Evolutionary conservation across 1,140 invertebrate genomes (phyloP).

Genomic region (Drosophila quadrilineata): DNA sequence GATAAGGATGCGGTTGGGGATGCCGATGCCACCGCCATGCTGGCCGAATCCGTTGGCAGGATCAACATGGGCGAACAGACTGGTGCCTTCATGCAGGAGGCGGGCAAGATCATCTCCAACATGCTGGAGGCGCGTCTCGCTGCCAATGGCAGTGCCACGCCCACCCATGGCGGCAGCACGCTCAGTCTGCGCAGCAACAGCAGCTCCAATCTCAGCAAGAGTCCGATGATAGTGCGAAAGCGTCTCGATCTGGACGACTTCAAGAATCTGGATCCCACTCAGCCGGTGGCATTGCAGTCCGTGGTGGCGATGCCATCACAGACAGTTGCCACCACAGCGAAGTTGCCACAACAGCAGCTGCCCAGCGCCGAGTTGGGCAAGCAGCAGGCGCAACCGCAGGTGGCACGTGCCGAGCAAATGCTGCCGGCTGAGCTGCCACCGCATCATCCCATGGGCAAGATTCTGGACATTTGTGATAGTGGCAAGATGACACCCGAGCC

Average conservation of each 20-base stretch:
- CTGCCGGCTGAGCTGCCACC: conserved; percentile 52
- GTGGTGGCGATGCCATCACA: conserved; percentile 50
- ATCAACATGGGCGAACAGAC: conserved; percentile 77
- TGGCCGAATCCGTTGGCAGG: conserved; percentile 63
- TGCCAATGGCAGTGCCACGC: conserved; percentile 21
- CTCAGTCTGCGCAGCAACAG: conserved; percentile 68
- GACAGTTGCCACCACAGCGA: not conserved
- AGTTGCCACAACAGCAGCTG: not conserved
- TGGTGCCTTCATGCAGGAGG: conserved; percentile 75
- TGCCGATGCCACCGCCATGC: conserved; percentile 59
- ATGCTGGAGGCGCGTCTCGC: conserved; percentile 73
- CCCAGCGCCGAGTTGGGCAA: conserved; percentile 4
- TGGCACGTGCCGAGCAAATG: conserved; percentile 33
- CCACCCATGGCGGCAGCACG: conserved; percentile 55
- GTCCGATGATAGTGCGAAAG: conserved; percentile 73
- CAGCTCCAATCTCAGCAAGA: conserved; percentile 66
- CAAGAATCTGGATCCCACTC: conserved; percentile 66
- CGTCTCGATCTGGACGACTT: conserved; percentile 69
- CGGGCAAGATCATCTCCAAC: conserved; percentile 75
- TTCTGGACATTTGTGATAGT: conserved; percentile 67
- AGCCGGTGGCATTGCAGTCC: conserved; percentile 56
- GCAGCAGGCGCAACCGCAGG: conserved; percentile 46
- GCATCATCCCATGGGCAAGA: conserved; percentile 72
- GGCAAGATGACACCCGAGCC: conserved; percentile 57
- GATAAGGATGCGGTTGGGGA: not conserved